Evolutionary conservation across 2,888 invertebrate genomes (phyloP).

Genomic region (Itoplectis maculator): DNA sequence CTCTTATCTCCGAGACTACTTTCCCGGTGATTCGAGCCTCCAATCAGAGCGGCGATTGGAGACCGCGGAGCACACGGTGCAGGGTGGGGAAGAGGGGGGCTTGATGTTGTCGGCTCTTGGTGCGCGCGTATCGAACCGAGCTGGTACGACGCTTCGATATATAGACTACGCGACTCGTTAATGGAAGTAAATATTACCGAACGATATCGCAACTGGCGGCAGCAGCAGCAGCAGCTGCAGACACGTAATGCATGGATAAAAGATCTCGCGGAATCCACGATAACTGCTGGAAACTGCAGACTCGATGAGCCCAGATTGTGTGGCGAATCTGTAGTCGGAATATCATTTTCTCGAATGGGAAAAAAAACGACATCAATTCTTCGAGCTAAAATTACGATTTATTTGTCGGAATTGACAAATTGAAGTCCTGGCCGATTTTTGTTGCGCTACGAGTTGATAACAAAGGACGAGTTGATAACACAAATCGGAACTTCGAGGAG

Average conservation of each 20-base stretch:
- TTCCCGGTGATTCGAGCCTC: slow-evolving; percentile 64
- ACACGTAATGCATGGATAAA: slow-evolving; percentile 51
- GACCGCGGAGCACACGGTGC: slow-evolving; percentile 29
- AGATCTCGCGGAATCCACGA: slow-evolving; percentile 18
- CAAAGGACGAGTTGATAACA: too few relatives aligned
- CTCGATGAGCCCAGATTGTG: neutral
- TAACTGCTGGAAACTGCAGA: neutral
- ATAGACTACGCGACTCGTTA: slow-evolving; percentile 49
- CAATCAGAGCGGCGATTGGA: slow-evolving; percentile 62
- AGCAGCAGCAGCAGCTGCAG: slow-evolving; percentile 45
- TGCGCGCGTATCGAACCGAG: slow-evolving; percentile 51
- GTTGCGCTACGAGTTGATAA: neutral
- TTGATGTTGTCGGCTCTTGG: slow-evolving; percentile 44
- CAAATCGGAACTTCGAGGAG: neutral
- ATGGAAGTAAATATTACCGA: slow-evolving; percentile 64
- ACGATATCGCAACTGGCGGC: slow-evolving; percentile 59
- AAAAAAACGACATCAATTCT: neutral
- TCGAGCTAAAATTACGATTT: too few relatives aligned
- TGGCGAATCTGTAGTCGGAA: too few relatives aligned
- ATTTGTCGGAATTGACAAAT: too few relatives aligned
- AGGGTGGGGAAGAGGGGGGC: too few relatives aligned
- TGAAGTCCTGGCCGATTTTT: too few relatives aligned
- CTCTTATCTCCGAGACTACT: slow-evolving; percentile 65
- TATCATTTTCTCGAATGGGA: neutral
- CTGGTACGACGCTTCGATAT: slow-evolving; percentile 58